Evolutionary conservation across 1,140 invertebrate genomes (phyloP).

Genomic region (Triops cancriformis): DNA sequence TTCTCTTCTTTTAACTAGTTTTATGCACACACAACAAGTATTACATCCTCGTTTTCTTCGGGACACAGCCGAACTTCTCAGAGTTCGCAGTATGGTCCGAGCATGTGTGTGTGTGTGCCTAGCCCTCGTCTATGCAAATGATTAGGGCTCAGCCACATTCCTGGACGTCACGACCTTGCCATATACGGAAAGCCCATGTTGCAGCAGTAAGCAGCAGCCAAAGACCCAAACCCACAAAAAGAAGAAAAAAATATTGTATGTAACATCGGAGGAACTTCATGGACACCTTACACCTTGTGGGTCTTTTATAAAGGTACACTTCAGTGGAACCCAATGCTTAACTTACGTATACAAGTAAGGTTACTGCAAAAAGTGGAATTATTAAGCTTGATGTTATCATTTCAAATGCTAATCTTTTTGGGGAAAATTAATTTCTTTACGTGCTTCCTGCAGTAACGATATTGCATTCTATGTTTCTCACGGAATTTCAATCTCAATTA

Average conservation of each 20-base stretch:
- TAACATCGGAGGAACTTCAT: not conserved
- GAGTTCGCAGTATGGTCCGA: not conserved
- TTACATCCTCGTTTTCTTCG: not conserved
- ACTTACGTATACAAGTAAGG: too few species aligned
- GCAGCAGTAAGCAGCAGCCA: not conserved
- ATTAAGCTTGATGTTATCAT: too few species aligned
- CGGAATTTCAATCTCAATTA: too few species aligned
- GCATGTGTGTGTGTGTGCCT: not conserved
- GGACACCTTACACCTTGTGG: not conserved
- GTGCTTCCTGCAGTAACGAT: too few species aligned
- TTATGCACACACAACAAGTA: not conserved
- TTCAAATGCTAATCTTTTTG: too few species aligned
- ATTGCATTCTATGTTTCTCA: too few species aligned
- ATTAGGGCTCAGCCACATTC: conserved; percentile 9
- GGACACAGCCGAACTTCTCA: not conserved
- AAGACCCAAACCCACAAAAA: not conserved
- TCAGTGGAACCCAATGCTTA: too few species aligned
- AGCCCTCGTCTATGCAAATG: conserved; percentile 12
- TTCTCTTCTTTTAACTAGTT: not conserved
- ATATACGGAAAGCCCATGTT: conserved; percentile 9
- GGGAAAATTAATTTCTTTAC: too few species aligned
- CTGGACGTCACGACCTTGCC: conserved; percentile 11
- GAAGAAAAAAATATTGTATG: not conserved
- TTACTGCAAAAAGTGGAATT: too few species aligned
- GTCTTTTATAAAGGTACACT: not conserved